Percentiles rank a stretch among this genome's conserved stretches.
Evolutionary conservation across 2,888 invertebrate genomes (phyloP).

Genomic region (Chrysina gloriosa): DNA sequence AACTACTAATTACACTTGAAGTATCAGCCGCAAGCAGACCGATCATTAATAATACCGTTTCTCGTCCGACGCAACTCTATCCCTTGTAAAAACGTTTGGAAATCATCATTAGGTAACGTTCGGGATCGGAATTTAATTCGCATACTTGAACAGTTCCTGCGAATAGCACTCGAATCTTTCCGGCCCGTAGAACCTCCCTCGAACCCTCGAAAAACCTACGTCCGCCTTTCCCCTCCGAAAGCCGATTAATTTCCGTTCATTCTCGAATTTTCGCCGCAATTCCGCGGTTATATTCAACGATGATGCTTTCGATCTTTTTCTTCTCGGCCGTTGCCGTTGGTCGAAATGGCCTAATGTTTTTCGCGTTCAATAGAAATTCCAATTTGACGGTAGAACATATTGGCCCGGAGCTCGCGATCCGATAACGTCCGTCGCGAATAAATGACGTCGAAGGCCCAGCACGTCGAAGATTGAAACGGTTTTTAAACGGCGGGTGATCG

Average conservation of each 20-base stretch:
- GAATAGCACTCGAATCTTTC: conserved; percentile 20
- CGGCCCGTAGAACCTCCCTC: conserved; percentile 9
- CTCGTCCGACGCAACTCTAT: conserved; percentile 1
- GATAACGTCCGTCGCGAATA: neutral
- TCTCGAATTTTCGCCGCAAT: conserved; percentile 9
- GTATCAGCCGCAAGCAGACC: conserved; percentile 52
- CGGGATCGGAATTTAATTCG: neutral
- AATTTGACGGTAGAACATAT: conserved; percentile 31
- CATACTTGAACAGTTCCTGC: conserved; percentile 6
- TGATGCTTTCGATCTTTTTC: conserved; percentile 7
- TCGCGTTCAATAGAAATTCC: conserved; percentile 28
- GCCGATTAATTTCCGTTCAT: conserved; percentile 28
- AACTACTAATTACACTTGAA: conserved; percentile 52
- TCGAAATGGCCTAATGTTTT: conserved; percentile 21
- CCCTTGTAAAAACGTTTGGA: conserved; percentile 11
- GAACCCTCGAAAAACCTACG: neutral
- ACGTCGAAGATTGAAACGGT: neutral
- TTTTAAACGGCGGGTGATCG: neutral
- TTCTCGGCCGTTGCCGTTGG: neutral
- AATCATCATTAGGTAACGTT: neutral
- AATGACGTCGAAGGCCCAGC: too few relatives aligned
- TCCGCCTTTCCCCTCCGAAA: neutral
- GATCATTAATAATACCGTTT: conserved; percentile 51
- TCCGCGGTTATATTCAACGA: conserved; percentile 21
- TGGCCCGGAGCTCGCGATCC: neutral